Evolutionary conservation across 2,888 invertebrate genomes (phyloP).

Genomic region (Heliconius ismenius): DNA sequence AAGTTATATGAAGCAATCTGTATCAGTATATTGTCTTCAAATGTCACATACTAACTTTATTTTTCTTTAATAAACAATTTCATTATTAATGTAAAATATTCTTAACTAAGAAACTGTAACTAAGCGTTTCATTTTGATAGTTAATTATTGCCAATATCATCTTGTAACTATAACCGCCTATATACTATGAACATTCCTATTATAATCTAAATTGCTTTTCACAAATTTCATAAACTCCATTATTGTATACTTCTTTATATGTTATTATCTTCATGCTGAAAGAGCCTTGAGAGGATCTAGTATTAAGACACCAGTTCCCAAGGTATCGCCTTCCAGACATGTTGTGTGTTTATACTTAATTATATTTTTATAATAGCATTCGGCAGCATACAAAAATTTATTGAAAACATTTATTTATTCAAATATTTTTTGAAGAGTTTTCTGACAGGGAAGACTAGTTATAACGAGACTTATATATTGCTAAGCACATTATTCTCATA

Average conservation of each 20-base stretch:
- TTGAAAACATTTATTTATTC: too few species aligned
- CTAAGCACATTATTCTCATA: neutral
- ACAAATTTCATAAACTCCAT: neutral
- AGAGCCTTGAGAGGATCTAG: neutral
- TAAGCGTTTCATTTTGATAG: neutral
- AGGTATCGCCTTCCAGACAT: too few species aligned
- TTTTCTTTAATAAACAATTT: neutral
- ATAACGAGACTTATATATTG: neutral
- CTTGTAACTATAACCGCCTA: neutral
- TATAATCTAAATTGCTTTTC: neutral
- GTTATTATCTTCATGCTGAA: neutral
- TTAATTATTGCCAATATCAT: neutral
- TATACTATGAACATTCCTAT: neutral
- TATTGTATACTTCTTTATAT: neutral
- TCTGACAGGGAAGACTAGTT: neutral
- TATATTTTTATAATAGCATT: too few species aligned
- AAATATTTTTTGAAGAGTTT: neutral
- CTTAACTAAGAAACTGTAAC: neutral
- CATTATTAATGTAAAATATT: neutral
- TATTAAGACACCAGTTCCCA: too few species aligned
- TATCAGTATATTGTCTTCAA: slow-evolving; percentile 4
- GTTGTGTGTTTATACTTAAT: neutral
- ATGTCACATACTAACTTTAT: neutral
- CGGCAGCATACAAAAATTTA: too few species aligned
- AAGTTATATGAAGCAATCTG: slow-evolving; percentile 6